Percentiles rank a stretch among this genome's conserved stretches.
Conservation (phyloP, 35 echinoderm and acorn worm genomes). For the Eucidaris tribuloides region DNA sequence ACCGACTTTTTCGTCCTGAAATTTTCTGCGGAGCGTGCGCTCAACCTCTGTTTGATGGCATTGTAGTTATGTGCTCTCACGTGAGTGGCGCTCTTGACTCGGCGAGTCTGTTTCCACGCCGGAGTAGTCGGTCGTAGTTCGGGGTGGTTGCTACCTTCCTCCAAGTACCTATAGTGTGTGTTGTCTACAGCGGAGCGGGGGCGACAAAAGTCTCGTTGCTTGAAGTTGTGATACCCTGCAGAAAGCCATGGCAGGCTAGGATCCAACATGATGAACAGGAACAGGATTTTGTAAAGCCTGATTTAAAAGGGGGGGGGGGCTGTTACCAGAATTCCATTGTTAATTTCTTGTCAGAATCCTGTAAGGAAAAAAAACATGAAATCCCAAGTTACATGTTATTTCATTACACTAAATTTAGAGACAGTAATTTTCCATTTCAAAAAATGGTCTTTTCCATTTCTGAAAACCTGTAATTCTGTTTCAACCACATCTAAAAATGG, state of each 20-base stretch:
- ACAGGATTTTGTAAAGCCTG: no score
- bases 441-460: no score
- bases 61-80: neutral
- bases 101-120: constrained; percentile 29
- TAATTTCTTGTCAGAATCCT: no score
- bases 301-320: no score
- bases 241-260: constrained; percentile 83
- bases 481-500: no score
- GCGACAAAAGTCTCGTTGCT: constrained; percentile 50
- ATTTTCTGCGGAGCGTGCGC: neutral
- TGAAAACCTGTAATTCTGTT: no score
- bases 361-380: no score
- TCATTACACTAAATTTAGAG: no score
- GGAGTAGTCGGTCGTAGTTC: constrained; percentile 24
- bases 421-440: no score
- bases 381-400: no score
- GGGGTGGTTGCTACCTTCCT: constrained; percentile 11
- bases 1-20: neutral
- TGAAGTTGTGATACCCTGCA: constrained; percentile 81
- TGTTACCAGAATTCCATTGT: no score
- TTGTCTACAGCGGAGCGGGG: constrained; percentile 37
- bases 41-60: neutral
- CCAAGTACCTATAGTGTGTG: neutral
- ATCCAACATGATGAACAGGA: constrained; percentile 72
- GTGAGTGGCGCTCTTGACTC: constrained; percentile 70